Percentiles rank a stretch among this genome's conserved stretches.
phyloP scores from a whole-genome alignment of 2,888 invertebrate genomes.

The Polymixis flavicincta region DNA sequence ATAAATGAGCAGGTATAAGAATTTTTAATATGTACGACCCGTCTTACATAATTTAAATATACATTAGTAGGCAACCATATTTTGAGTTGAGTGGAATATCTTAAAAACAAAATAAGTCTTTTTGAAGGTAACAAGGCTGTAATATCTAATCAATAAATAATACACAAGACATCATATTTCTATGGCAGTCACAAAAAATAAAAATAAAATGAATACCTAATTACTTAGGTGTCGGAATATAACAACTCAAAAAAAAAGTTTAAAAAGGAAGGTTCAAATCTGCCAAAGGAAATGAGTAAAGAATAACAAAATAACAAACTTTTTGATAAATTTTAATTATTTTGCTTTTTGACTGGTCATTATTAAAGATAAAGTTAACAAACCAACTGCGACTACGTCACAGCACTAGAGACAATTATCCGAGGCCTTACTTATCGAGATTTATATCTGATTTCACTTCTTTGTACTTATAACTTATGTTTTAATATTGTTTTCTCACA shows the following conservation, averaged over 20 bases:
- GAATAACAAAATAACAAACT: neutral
- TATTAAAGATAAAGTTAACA: neutral
- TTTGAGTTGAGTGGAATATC: conserved; percentile 1
- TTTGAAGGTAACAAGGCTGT: neutral
- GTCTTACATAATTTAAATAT: conserved; percentile 80
- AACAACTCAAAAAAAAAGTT: too few species aligned
- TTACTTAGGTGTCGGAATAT: neutral
- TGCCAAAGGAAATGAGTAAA: neutral
- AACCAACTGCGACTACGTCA: conserved; percentile 4
- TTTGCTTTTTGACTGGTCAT: neutral
- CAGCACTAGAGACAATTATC: neutral
- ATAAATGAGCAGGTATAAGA: conserved; percentile 59
- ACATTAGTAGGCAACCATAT: conserved; percentile 69
- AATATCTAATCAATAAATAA: neutral
- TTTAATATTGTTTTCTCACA: neutral
- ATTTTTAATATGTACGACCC: conserved; percentile 73
- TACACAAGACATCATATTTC: neutral
- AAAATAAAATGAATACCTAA: neutral
- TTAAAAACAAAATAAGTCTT: neutral
- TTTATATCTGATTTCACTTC: neutral
- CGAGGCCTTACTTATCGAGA: neutral
- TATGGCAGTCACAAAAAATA: too few species aligned
- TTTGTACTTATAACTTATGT: too few species aligned
- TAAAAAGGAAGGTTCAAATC: neutral
- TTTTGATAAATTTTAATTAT: neutral